These are phyloP conservation scores for Eupeodes luniger DNA, from an alignment of 2,888 invertebrate species.

Conservation along the genomic window DNA sequence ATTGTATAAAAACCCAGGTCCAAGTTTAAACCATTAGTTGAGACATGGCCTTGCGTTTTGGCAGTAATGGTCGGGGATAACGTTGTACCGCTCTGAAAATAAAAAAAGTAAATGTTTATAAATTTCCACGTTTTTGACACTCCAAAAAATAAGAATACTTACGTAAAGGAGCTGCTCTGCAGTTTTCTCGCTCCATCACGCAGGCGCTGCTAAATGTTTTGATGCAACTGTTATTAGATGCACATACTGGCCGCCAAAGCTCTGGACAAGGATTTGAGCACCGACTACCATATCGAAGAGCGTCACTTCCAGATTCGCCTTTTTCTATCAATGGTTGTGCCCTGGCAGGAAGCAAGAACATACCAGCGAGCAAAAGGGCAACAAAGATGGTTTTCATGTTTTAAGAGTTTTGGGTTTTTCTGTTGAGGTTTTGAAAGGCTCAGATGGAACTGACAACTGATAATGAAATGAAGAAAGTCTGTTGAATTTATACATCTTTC, in stretches of 20 bases:
- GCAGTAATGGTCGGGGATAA: constrained; percentile 20
- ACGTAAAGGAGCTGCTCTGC: not conserved
- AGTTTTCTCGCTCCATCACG: not conserved
- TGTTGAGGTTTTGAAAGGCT: not conserved
- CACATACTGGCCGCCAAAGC: constrained; percentile 33
- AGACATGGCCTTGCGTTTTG: constrained; percentile 1
- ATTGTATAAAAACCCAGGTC: too few species aligned
- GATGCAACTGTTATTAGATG: constrained; percentile 22
- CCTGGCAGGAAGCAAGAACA: constrained; percentile 2
- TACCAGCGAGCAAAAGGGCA: not conserved
- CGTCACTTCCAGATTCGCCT: not conserved
- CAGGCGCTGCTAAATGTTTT: constrained; percentile 17
- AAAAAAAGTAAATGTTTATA: not conserved
- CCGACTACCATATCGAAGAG: not conserved
- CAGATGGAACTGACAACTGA: not conserved
- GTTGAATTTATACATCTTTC: not conserved
- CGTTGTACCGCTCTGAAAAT: constrained; percentile 21
- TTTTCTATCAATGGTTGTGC: not conserved
- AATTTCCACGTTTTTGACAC: not conserved
- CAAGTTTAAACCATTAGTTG: too few species aligned
- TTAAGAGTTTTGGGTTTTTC: not conserved
- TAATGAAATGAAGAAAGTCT: not conserved
- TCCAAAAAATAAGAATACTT: not conserved
- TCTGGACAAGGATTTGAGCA: constrained; percentile 12
- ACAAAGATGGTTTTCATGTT: constrained; percentile 11